Conservation (phyloP, 2,113 vertebrate species). For the Tragelaphus strepsiceros region DNA sequence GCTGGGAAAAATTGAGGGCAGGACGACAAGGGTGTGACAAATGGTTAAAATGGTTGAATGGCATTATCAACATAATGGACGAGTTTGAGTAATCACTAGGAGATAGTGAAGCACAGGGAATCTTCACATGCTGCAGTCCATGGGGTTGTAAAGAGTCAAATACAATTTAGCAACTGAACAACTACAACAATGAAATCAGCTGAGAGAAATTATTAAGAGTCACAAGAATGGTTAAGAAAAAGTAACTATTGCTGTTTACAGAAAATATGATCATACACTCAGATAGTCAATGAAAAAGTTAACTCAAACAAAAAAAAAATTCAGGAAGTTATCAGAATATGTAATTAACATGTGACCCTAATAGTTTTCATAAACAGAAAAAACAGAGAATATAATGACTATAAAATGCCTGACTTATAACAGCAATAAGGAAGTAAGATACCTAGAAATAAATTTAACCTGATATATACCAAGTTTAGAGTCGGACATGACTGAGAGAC, state of each 20-base stretch:
- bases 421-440: neutral
- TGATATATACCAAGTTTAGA: neutral
- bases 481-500: no score
- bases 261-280: neutral
- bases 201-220: neutral
- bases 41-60: neutral
- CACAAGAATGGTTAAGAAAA: neutral
- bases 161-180: neutral
- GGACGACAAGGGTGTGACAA: neutral
- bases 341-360: neutral
- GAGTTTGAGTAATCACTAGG: neutral
- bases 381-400: neutral
- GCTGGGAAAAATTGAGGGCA: neutral
- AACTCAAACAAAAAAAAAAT: neutral
- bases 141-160: neutral
- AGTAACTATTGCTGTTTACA: neutral
- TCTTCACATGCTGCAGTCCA: neutral
- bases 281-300: neutral
- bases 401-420: neutral
- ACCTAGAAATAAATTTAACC: neutral
- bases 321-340: neutral
- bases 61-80: neutral
- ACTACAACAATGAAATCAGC: neutral
- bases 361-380: neutral
- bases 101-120: neutral